These are phyloP conservation scores for Harpalus rufipes DNA, from an alignment of 2,888 invertebrate species.

Conservation along the genomic window DNA sequence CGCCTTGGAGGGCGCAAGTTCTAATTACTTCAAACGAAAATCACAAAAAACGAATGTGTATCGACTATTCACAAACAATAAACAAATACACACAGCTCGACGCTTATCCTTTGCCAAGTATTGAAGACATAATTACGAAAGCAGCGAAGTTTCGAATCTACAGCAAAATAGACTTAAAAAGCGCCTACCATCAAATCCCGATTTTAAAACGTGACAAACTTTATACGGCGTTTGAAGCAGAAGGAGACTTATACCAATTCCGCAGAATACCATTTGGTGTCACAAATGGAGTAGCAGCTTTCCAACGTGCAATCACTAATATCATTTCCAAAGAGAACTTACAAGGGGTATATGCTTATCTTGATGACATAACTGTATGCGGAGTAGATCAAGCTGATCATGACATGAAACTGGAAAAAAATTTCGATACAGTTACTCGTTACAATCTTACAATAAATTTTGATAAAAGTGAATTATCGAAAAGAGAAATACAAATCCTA, in stretches of 20 bases:
- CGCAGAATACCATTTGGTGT: conserved; percentile 46
- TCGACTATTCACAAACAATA: neutral
- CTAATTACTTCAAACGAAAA: neutral
- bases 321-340: conserved; percentile 45
- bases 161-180: neutral
- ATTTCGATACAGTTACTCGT: neutral
- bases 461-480: conserved; percentile 4
- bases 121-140: conserved; percentile 8
- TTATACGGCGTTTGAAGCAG: conserved; percentile 40
- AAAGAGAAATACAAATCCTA: conserved; percentile 11
- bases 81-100: neutral
- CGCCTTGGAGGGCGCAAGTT: neutral
- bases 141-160: neutral
- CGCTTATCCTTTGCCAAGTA: neutral
- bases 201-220: no score
- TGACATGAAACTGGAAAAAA: conserved; percentile 47
- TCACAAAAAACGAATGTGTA: neutral
- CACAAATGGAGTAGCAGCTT: conserved; percentile 18
- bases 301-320: conserved; percentile 39
- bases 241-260: conserved; percentile 31
- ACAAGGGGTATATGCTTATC: conserved; percentile 54
- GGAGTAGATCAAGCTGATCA: conserved; percentile 55
- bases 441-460: conserved; percentile 21
- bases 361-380: conserved; percentile 60
- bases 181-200: neutral